These are phyloP conservation scores for Clinocottus analis DNA, from an alignment of 2,113 vertebrate species.

Conservation along the genomic window DNA sequence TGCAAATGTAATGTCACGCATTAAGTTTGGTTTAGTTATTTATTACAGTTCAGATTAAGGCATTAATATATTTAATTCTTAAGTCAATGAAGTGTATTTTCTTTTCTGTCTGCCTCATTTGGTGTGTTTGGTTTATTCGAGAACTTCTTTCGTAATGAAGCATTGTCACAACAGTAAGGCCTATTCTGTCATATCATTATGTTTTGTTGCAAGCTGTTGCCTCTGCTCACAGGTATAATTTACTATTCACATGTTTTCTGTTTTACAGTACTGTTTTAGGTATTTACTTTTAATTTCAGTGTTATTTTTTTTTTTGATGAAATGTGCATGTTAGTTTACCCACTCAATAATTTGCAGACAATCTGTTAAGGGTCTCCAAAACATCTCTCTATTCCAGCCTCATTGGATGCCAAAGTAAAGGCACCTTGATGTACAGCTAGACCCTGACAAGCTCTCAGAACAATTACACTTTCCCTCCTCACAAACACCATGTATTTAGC, in stretches of 20 bases:
- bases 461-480: constrained; percentile 34
- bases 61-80: not conserved
- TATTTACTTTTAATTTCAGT: too few relatives aligned
- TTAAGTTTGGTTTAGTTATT: not conserved
- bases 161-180: too few relatives aligned
- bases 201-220: not conserved
- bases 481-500: constrained; percentile 67
- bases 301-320: too few relatives aligned
- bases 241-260: not conserved
- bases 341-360: not conserved
- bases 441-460: constrained; percentile 33
- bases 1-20: not conserved
- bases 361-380: not conserved
- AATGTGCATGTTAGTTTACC: too few relatives aligned
- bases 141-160: too few relatives aligned
- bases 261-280: not conserved
- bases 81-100: not conserved
- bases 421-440: not conserved
- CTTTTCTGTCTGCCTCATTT: not conserved
- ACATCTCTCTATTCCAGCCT: not conserved
- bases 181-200: not conserved
- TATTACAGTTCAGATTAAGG: not conserved
- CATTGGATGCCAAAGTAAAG: not conserved
- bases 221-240: too few relatives aligned
- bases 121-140: too few relatives aligned